Conservation (phyloP, 2,888 invertebrate genomes). For the Drosophila formosana region DNA sequence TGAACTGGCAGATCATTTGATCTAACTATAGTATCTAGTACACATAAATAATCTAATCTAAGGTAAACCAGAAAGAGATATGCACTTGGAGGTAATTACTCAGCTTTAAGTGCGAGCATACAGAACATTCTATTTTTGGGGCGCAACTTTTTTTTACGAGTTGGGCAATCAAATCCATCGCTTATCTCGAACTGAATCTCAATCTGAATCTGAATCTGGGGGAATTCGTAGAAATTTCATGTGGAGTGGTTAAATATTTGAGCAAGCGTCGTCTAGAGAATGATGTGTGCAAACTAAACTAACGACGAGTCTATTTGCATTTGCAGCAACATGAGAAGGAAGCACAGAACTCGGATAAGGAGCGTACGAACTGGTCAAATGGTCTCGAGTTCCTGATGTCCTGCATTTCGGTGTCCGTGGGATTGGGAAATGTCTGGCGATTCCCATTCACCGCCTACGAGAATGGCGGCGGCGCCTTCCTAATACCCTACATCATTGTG, state of each 20-base stretch:
- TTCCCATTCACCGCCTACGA: constrained; percentile 89
- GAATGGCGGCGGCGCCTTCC: constrained; percentile 91
- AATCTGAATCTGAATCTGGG: too few relatives aligned
- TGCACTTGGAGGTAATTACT: background rate
- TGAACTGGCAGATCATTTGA: background rate
- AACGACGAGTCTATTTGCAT: background rate
- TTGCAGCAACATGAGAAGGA: constrained; percentile 60
- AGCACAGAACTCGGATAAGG: constrained; percentile 22
- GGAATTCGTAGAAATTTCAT: too few relatives aligned
- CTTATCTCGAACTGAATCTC: too few relatives aligned
- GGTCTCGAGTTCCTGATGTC: constrained; percentile 91
- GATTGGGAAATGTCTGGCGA: constrained; percentile 90
- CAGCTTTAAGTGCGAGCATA: too few relatives aligned
- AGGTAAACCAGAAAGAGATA: background rate
- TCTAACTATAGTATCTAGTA: background rate
- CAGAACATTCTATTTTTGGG: too few relatives aligned
- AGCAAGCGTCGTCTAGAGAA: too few relatives aligned
- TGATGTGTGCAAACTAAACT: too few relatives aligned
- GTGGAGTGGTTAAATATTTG: too few relatives aligned
- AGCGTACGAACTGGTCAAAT: constrained; percentile 82
- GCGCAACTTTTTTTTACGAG: too few relatives aligned
- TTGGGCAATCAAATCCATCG: too few relatives aligned
- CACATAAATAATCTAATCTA: constrained; percentile 5
- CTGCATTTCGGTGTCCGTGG: constrained; percentile 91
- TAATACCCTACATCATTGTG: constrained; percentile 90